phyloP scores from a whole-genome alignment of 2,888 invertebrate species.

The Drosophila bunnanda region DNA sequence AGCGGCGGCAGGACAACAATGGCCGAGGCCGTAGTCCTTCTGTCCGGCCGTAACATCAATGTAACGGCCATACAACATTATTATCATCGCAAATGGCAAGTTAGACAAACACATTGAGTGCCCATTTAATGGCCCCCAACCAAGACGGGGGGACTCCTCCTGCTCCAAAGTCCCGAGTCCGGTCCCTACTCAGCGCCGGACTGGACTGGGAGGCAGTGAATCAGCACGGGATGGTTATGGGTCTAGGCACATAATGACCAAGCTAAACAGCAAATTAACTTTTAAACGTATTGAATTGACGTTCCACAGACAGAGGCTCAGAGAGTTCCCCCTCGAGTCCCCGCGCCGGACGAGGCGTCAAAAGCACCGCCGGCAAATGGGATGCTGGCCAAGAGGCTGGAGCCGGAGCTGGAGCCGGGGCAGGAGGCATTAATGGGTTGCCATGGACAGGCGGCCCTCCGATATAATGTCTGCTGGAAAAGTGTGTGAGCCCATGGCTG shows the following conservation, averaged over 20 bases:
- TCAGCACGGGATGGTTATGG: constrained; percentile 48
- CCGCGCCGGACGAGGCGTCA: constrained; percentile 48
- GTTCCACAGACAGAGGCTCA: constrained; percentile 31
- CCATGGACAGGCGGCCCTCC: constrained; percentile 21
- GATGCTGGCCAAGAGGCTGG: constrained; percentile 3
- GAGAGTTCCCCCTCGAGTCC: background rate
- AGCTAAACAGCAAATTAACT: constrained; percentile 80
- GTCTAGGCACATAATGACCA: constrained; percentile 75
- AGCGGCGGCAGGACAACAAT: constrained; percentile 41
- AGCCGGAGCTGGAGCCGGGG: background rate
- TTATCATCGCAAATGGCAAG: constrained; percentile 79
- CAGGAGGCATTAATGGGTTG: constrained; percentile 38
- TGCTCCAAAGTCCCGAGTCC: constrained; percentile 17
- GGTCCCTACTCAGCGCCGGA: constrained; percentile 37
- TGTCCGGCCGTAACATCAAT: constrained; percentile 67
- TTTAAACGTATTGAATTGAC: constrained; percentile 80
- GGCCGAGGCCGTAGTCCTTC: constrained; percentile 39
- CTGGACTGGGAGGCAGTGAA: constrained; percentile 4
- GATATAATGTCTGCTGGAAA: constrained; percentile 27
- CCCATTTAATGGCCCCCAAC: constrained; percentile 71
- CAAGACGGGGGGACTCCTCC: background rate
- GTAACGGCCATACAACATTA: constrained; percentile 79
- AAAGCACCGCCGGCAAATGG: constrained; percentile 39
- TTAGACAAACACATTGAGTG: constrained; percentile 79
- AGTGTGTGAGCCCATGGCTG: constrained; percentile 17